Conservation (phyloP, 2,113 vertebrate genomes). For the Boleophthalmus pectinirostris region DNA sequence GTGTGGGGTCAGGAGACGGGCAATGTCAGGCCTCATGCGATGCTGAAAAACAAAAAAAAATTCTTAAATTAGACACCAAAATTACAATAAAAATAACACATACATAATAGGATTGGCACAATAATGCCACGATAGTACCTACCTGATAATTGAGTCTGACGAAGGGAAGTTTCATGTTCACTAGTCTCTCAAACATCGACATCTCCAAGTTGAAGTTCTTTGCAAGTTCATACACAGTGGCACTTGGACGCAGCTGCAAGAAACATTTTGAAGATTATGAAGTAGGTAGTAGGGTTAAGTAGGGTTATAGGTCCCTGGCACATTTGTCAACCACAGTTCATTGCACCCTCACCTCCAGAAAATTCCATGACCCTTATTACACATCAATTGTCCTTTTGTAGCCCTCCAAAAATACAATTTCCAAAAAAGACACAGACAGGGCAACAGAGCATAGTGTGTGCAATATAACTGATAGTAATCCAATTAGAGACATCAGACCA, state of each 20-base stretch:
- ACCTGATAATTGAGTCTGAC: slow-evolving; percentile 93
- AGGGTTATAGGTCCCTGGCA: background rate
- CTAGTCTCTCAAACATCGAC: slow-evolving; percentile 94
- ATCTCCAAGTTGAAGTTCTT: slow-evolving; percentile 92
- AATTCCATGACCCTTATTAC: no score
- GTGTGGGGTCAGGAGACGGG: slow-evolving; percentile 87
- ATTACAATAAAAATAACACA: background rate
- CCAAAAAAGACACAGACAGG: no score
- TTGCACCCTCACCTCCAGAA: background rate
- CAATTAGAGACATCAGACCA: no score
- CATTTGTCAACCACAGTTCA: background rate
- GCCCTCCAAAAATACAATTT: background rate
- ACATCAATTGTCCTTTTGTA: background rate
- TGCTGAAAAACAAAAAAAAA: slow-evolving; percentile 76
- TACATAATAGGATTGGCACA: background rate
- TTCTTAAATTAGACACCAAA: background rate
- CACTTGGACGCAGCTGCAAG: slow-evolving; percentile 86
- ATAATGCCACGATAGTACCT: slow-evolving; percentile 65
- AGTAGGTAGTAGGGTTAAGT: no score
- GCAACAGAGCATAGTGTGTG: no score
- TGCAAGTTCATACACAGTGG: slow-evolving; percentile 92
- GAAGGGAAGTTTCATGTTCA: slow-evolving; percentile 85
- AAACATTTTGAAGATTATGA: background rate
- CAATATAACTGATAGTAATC: background rate
- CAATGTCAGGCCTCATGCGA: slow-evolving; percentile 94